Evolutionary conservation across 2,888 invertebrate species (phyloP), one percentile per base, ranked within the genome.

Genomic region (Megaustenia siamemsis): DNA sequence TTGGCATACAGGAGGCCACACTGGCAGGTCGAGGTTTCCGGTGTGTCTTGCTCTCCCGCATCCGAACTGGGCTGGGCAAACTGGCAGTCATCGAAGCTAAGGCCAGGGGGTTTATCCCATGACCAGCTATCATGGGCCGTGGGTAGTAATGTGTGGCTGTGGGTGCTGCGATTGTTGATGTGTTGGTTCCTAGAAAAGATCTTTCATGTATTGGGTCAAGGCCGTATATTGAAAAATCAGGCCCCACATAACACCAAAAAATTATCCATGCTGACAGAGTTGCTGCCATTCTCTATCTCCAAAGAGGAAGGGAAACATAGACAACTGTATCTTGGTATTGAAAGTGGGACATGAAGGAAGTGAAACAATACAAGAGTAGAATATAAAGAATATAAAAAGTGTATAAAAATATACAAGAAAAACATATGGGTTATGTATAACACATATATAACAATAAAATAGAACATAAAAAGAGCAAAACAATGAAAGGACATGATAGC

Each of bases 21-120:
- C 92, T 92, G 60, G 90, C 90, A 60, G 92, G 92, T 43, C 92
- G 90, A 56, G 91, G 92, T 85, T 92, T 92, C 79, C 91, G 86
- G 3, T 90, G 89, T 0, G 89, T 86, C 76, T 88, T 88, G 87
- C n/a, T 91, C n/a, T 92, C 91, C 69, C 91, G 82, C 87, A 91
- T 86, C 85, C 90, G 90, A 35, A 90, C 90, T 35, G 86, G 78
- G 69, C 87, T 86, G 18, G 90, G 88, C 87, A 84, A 32, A 60
- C 84, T 63, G 73, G 86, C 78, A 15, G 83, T 89, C 83, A 83
- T 78, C n/a, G 78, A 78, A 40, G 84, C 49, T 28, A 89, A 89
- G 53, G 56, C 45, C 53, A 83, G 35, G 28, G 71, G 24, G 3
- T 53, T 43, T 1, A 73, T 60, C 24, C 63, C 69, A 12, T 53